Base-by-base conservation (phyloP, 2,888 invertebrate genomes). In the Archips crataeganus region DNA sequence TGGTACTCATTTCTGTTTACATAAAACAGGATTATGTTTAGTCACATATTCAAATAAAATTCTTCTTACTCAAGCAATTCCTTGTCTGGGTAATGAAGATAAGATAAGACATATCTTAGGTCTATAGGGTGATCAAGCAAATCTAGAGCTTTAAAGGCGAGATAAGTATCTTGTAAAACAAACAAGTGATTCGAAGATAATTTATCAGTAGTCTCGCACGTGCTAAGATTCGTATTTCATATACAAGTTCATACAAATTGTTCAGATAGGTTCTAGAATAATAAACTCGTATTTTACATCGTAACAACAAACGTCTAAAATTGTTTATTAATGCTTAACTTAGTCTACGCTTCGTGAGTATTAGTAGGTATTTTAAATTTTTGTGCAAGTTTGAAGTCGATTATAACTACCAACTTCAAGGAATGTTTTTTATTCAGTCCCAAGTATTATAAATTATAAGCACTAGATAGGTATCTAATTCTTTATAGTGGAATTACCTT, bases 141-240 rank as follows among this genome's bases (percentile, higher is more conserved):
- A 65, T 70, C 64, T 61, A 60, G 15, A 60, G 72, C 54, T 63
- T 68, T 39, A 61, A 62, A 51, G 36, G 45, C 57, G 76, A 4
- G 57, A 57, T 72, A 76, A 36, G 39, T 84, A 84, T 76, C 75
- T 79, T 75, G 79, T 78, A 81, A 86, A 83, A 84, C 79, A 85
- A 84, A 87, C 79, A 82, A 66, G 77, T 73, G 42, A 59, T 60
- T 42, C 23, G n/a, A 5, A 65, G 64, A 65, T 65, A 61, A 60
- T 65, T 83, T 82, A 80, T 78, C 54, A 75, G 49, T 66, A 34
- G 49, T 57, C 63, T 54, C 68, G 49, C 79, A 78, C 79, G 79
- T 82, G 79, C 67, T 69, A 15, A 60, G 60, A 63, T 49, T 61
- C 49, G 66, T 65, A 65, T 70, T 54, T 61, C 11, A 68, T 11